Conservation (phyloP, 2,888 invertebrate species). For the Drosophila mimetica region DNA sequence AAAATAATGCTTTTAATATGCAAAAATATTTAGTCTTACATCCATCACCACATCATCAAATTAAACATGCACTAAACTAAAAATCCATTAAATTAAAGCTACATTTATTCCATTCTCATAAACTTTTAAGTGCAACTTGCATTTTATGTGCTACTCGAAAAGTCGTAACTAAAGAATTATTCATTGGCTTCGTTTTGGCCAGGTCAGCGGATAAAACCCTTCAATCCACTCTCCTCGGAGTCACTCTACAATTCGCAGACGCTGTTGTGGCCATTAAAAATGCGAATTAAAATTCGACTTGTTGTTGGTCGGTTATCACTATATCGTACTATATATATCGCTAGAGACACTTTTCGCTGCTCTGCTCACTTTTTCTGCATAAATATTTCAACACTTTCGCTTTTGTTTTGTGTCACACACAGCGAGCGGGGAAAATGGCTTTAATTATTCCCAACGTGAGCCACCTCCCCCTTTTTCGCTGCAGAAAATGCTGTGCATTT, state of each 20-base stretch:
- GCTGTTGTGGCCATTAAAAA: conserved; percentile 59
- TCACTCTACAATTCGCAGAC: conserved; percentile 25
- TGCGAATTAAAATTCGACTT: conserved; percentile 59
- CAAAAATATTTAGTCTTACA: too few relatives aligned
- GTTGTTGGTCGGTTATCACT: conserved; percentile 36
- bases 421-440: conserved; percentile 22
- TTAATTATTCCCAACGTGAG: conserved; percentile 72
- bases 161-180: not conserved
- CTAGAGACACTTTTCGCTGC: conserved; percentile 56
- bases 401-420: conserved; percentile 73
- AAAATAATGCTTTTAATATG: too few relatives aligned
- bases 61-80: not conserved
- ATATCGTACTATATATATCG: conserved; percentile 19
- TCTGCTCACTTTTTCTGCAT: conserved; percentile 60
- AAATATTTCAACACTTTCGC: conserved; percentile 81
- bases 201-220: conserved; percentile 13
- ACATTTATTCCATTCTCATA: not conserved
- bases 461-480: conserved; percentile 7
- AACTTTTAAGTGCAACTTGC: not conserved
- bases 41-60: not conserved
- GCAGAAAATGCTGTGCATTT: conserved; percentile 67
- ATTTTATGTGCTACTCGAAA: not conserved
- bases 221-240: conserved; percentile 23
- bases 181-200: not conserved
- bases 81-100: not conserved